These are phyloP conservation scores for Maconellicoccus hirsutus DNA, from an alignment of 1,140 invertebrate species.

Conservation along the genomic window DNA sequence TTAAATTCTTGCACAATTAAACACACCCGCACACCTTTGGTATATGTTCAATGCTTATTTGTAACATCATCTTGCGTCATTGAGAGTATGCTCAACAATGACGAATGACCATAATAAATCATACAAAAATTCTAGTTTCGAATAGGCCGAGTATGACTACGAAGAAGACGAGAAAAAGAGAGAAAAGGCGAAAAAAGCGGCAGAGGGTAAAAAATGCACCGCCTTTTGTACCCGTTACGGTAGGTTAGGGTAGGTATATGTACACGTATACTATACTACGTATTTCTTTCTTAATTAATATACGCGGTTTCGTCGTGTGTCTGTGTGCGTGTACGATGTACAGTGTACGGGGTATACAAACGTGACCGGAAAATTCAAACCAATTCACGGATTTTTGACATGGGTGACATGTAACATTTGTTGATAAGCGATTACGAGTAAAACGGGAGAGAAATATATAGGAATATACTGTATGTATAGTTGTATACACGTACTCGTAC, in stretches of 20 bases:
- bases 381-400: slow-evolving; percentile 7
- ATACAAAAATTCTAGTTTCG: not conserved
- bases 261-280: no score
- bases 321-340: no score
- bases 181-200: not conserved
- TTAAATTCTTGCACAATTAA: no score
- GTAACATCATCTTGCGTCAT: not conserved
- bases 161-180: not conserved
- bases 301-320: no score
- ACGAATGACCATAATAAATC: slow-evolving; percentile 11
- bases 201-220: not conserved
- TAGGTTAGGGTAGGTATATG: not conserved
- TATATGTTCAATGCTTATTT: no score
- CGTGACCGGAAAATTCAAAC: slow-evolving; percentile 17
- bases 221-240: not conserved
- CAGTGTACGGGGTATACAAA: no score
- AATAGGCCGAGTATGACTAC: not conserved
- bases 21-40: no score
- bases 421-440: slow-evolving; percentile 17
- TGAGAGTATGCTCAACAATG: slow-evolving; percentile 2
- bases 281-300: slow-evolving; percentile 4
- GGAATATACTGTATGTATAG: no score
- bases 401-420: slow-evolving; percentile 18
- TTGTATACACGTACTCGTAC: no score
- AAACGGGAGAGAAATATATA: no score